A percentile compares a stretch with the other conserved stretches of the same genome.
Evolutionary conservation across 2,113 vertebrate species (phyloP).

Genomic region (Salvelinus sp.): DNA sequence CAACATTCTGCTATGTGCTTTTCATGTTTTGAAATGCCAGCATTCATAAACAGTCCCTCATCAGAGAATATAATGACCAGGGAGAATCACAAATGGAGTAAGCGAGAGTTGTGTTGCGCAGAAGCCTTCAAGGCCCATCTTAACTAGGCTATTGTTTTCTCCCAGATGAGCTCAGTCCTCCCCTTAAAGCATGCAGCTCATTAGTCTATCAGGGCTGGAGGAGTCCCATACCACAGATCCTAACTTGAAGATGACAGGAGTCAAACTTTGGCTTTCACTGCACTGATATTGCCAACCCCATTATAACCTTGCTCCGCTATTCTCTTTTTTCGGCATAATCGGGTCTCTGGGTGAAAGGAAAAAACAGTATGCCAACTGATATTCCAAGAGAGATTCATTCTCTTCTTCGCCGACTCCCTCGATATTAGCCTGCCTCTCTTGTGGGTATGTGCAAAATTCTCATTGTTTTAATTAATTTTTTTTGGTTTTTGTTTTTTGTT

Average conservation of each 20-base stretch:
- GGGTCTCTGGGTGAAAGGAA: background rate
- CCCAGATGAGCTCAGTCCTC: background rate
- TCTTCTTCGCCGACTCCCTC: background rate
- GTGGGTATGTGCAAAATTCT: background rate
- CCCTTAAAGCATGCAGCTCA: slow-evolving; percentile 33
- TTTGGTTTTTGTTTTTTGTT: too few species aligned
- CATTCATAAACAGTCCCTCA: background rate
- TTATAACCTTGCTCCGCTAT: background rate
- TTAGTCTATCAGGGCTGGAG: slow-evolving; percentile 37
- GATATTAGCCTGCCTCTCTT: slow-evolving; percentile 11
- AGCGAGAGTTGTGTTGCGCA: slow-evolving; percentile 1
- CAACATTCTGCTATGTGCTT: slow-evolving; percentile 29
- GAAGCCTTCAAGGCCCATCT: slow-evolving; percentile 25
- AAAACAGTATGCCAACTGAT: background rate
- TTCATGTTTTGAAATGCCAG: slow-evolving; percentile 12
- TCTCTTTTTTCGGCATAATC: background rate
- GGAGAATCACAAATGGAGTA: slow-evolving; percentile 10
- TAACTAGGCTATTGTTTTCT: slow-evolving; percentile 2
- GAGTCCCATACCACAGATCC: slow-evolving; percentile 12
- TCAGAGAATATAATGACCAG: slow-evolving; percentile 33
- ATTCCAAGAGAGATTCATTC: background rate
- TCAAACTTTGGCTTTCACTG: background rate
- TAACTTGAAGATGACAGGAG: slow-evolving; percentile 10
- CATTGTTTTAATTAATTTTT: too few species aligned
- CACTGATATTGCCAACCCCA: slow-evolving; percentile 7